phyloP scores from a whole-genome alignment of 2,888 invertebrate genomes.

The Andrena fulva region DNA sequence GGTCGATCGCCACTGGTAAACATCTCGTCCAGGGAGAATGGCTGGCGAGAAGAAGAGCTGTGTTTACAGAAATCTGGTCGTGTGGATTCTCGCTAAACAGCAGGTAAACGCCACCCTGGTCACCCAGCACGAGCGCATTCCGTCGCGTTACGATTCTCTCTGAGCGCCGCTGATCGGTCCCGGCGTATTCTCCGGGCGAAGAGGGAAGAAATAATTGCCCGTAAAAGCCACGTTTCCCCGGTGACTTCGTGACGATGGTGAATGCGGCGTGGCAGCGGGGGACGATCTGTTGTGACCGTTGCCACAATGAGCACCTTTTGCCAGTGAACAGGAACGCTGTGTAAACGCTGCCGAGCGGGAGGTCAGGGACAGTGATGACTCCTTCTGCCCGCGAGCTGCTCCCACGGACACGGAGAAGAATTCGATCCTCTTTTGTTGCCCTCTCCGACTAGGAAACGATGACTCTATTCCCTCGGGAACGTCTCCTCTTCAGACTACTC shows the following conservation, averaged over 20 bases:
- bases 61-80: slow-evolving; percentile 55
- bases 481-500: slow-evolving; percentile 5
- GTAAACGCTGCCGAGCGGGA: slow-evolving; percentile 69
- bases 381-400: slow-evolving; percentile 60
- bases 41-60: slow-evolving; percentile 17
- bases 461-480: slow-evolving; percentile 39
- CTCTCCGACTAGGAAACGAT: slow-evolving; percentile 49
- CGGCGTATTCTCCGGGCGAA: slow-evolving; percentile 31
- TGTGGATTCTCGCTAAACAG: slow-evolving; percentile 21
- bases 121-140: slow-evolving; percentile 61
- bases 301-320: slow-evolving; percentile 77
- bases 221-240: slow-evolving; percentile 74
- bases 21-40: slow-evolving; percentile 48
- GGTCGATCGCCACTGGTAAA: slow-evolving; percentile 37
- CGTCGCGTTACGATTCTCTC: slow-evolving; percentile 40
- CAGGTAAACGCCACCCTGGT: slow-evolving; percentile 51
- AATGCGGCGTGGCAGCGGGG: slow-evolving; percentile 74
- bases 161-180: slow-evolving; percentile 42
- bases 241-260: slow-evolving; percentile 66
- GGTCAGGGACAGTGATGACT: slow-evolving; percentile 66
- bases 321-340: slow-evolving; percentile 62
- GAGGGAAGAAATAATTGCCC: slow-evolving; percentile 77
- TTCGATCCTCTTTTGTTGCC: slow-evolving; percentile 59
- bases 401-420: slow-evolving; percentile 53
- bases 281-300: slow-evolving; percentile 79